Evolutionary conservation across 2,797 vertebrate species (phyloP), one percentile per base, ranked within the genome.

Genomic region (Myripristis murdjan): DNA sequence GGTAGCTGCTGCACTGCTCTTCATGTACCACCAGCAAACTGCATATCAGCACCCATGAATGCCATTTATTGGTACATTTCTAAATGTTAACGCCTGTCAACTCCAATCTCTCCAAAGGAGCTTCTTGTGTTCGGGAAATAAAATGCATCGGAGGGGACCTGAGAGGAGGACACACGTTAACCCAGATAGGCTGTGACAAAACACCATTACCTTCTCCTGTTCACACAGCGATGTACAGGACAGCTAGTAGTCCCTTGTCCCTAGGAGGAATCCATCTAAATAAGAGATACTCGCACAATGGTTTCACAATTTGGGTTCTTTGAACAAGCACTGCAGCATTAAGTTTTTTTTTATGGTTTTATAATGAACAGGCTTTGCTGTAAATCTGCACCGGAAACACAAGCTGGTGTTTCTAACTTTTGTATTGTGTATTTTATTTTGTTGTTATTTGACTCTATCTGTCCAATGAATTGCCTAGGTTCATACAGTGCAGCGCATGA

Each of bases 21-120:
- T 84, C 82, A 84, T 83, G 88, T 83, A 77, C 84, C 85, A 87
- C 81, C 88, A 78, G 72, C 84, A 88, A 89, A 83, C 82, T 87
- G 86, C 86, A 91, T 90, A 93, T 93, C 88, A 90, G 81, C 78
- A 89, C 70, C 81, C 89, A 92, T 91, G 88, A 92, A 88, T 90
- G 85, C 70, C 86, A 83, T 92, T 93, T 91, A 91, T 91, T 91
- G 90, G 87, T 92, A 89, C 89, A 89, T 93, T 94, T 94, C 87
- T 94, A 92, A 92, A 94, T 89, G 92, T 92, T 93, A 95, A 94
- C 90, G 93, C 81, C 92, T 95, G 95, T 95, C 95, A 88, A 83
- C 89, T 95, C 91, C 92, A 80, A 90, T 95, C 95, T 92, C 78
- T 92, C 91, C 84, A 87, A 94, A 93, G 71, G 84, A 93, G 90